Base-by-base conservation (phyloP, 1,140 invertebrate genomes). In the Cydia splendana region DNA sequence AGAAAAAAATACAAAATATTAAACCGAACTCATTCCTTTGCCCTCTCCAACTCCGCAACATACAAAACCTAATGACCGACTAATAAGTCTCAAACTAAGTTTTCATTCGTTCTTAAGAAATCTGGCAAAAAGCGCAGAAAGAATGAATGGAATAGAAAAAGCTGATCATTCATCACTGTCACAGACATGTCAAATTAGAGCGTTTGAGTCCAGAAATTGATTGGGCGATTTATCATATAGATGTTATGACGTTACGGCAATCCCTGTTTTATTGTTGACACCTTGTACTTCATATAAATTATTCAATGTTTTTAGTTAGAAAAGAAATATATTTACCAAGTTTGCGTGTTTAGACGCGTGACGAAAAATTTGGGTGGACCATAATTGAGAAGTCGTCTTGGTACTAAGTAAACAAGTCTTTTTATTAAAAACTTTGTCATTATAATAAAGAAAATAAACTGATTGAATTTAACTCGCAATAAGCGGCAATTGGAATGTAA, bases 101-200 rank as follows among this genome's bases (percentile, higher is more conserved):
- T 53, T 53, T 20, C 57, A 24, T 62, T 48, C 45, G 12, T 48
- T 62, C 57, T 62, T 62, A 24, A 62, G 20, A n/a, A 57, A 57
- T 6, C 18, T 62, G 57, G 2, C 57, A 24, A 24, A 62, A 62
- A 62, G n/a, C 57, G 65, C 7, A 65, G 28, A 69, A 69, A 69
- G 65, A 69, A 30, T 65, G 65, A 65, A 38, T 69, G 65, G 65
- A 69, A 69, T 38, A 69, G 30, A 69, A 69, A 69, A 69, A 34
- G 13, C 65, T 7, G 24, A 30, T 30, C 65, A 38, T 69, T 69
- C 28, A 13, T 69, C 65, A 69, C 65, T 69, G 65, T 69, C 65
- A 34, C 12, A 4, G 65, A 34, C 24, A 18, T 69, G 65, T 69
- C 65, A 69, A 69, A 69, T 69, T 69, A 69, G 65, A 34, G 13